These are phyloP conservation scores for Plusia festucae DNA, from an alignment of 2,888 invertebrate species.

Conservation along the genomic window DNA sequence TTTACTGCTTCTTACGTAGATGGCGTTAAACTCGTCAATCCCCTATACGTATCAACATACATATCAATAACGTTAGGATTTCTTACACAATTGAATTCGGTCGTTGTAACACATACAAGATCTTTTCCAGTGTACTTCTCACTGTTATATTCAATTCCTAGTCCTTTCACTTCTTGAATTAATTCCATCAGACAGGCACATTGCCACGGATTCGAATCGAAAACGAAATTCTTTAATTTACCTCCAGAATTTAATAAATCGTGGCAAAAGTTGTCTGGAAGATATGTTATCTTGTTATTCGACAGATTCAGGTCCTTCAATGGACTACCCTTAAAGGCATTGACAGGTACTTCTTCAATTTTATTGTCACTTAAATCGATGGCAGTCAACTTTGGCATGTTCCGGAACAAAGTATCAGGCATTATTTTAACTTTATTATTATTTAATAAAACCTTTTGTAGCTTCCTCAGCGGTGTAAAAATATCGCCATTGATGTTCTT, in stretches of 20 bases:
- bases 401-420: conserved; percentile 71
- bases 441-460: conserved; percentile 70
- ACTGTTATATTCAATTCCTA: conserved; percentile 71
- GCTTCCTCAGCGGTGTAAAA: conserved; percentile 70
- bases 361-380: conserved; percentile 76
- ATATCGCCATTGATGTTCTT: conserved; percentile 63
- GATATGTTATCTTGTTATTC: conserved; percentile 76
- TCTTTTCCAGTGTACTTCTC: conserved; percentile 70
- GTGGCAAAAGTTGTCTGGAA: conserved; percentile 77
- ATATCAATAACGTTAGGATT: conserved; percentile 68
- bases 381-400: conserved; percentile 67
- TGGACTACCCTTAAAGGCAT: conserved; percentile 72
- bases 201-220: conserved; percentile 83
- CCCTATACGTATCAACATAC: conserved; percentile 68
- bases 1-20: conserved; percentile 20
- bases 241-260: conserved; percentile 76
- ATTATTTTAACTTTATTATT: conserved; percentile 72
- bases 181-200: conserved; percentile 78
- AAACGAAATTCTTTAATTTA: conserved; percentile 72
- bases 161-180: conserved; percentile 74
- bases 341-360: conserved; percentile 71
- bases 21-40: conserved; percentile 41
- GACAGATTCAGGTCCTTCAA: conserved; percentile 77
- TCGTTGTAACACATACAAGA: conserved; percentile 74
- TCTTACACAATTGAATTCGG: conserved; percentile 72